Evolutionary conservation across 92 coral and sea anemone genomes (phyloP).

Genomic region (Siderastrea radians): DNA sequence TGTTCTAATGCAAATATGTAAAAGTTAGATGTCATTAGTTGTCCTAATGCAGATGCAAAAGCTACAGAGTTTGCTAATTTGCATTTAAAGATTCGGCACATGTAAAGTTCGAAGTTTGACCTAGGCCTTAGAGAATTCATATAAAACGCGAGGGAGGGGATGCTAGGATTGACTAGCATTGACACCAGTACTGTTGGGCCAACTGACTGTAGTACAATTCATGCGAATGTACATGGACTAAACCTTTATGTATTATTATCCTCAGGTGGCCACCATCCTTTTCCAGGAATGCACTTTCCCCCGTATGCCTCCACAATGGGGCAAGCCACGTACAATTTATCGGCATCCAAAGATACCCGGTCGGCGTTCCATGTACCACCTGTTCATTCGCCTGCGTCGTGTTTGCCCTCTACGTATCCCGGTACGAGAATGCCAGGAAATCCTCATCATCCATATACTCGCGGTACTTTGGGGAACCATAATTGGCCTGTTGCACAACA

Average conservation of each 20-base stretch:
- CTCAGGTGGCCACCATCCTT: background rate
- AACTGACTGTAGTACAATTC: no score
- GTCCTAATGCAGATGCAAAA: no score
- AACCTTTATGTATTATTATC: background rate
- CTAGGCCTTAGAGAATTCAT: no score
- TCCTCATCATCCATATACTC: background rate
- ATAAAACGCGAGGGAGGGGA: no score
- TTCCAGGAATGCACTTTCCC: conserved; percentile 2
- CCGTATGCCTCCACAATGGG: background rate
- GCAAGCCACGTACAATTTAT: background rate
- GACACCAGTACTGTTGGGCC: no score
- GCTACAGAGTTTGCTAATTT: no score
- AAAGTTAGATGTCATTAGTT: no score
- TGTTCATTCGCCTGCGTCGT: background rate
- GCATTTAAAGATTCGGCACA: no score
- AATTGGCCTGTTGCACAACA: conserved; percentile 10
- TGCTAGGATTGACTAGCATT: no score
- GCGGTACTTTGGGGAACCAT: background rate
- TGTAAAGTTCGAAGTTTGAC: no score
- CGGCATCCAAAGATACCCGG: background rate
- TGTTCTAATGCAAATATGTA: no score
- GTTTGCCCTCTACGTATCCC: background rate
- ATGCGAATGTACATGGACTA: no score
- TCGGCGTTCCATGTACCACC: background rate
- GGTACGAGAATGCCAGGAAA: background rate